A percentile compares a stretch with the other conserved stretches of the same genome.
phyloP scores from a whole-genome alignment of 2,797 vertebrate species.

The Platalea minor region DNA sequence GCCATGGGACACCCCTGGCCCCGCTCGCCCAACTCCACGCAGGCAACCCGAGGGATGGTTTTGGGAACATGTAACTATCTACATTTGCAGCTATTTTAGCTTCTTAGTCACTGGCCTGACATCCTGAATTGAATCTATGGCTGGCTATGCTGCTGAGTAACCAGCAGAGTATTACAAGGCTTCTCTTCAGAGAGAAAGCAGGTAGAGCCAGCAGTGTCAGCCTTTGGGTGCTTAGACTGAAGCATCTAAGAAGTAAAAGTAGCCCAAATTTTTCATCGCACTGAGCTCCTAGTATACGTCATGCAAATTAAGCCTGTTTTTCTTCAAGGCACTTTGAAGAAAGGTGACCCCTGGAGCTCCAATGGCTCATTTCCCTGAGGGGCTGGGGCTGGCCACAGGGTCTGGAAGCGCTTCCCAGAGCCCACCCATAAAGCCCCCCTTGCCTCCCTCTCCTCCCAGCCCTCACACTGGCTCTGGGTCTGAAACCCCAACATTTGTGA shows the following conservation, averaged over 20 bases:
- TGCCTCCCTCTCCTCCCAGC: background rate
- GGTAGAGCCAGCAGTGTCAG: background rate
- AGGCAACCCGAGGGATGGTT: background rate
- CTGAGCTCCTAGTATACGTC: background rate
- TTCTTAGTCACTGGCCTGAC: slow-evolving; percentile 26
- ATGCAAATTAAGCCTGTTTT: background rate
- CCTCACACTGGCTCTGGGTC: fast-evolving
- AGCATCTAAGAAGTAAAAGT: background rate
- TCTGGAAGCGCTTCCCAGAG: background rate
- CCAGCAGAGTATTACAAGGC: background rate
- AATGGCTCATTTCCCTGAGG: fast-evolving
- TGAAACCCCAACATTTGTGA: fast-evolving
- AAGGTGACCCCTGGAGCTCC: background rate
- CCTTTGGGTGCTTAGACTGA: background rate
- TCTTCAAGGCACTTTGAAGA: background rate
- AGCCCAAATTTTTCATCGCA: background rate
- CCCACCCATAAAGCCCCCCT: fast-evolving
- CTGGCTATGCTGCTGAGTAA: background rate
- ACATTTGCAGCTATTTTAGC: slow-evolving; percentile 31
- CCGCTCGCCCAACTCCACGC: fast-evolving
- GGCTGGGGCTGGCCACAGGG: background rate
- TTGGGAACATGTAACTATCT: background rate
- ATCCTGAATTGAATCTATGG: background rate
- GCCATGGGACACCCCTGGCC: background rate
- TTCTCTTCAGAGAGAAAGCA: background rate